Conservation (phyloP, 2,888 invertebrate genomes). For the Mythimna vitellina region DNA sequence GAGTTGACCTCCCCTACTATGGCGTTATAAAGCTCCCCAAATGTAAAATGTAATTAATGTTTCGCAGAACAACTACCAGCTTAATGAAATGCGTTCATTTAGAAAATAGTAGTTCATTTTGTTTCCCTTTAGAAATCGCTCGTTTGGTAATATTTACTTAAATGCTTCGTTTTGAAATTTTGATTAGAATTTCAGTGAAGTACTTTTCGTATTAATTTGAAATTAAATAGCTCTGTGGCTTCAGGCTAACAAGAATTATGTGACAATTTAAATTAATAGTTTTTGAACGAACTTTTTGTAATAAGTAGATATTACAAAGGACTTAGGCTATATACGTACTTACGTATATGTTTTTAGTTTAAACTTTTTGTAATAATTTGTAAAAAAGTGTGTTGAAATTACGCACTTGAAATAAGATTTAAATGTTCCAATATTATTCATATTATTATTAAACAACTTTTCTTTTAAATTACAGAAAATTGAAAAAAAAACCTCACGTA, state of each 20-base stretch:
- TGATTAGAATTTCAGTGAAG: slow-evolving; percentile 7
- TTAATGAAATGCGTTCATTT: slow-evolving; percentile 35
- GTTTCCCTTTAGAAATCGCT: slow-evolving; percentile 5
- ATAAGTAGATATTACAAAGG: background rate
- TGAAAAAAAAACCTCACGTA: no score
- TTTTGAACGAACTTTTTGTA: background rate
- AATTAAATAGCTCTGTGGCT: background rate
- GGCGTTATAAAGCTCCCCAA: background rate
- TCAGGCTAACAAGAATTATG: background rate
- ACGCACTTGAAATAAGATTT: no score
- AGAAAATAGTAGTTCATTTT: slow-evolving; percentile 29
- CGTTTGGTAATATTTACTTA: slow-evolving; percentile 9
- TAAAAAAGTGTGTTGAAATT: no score
- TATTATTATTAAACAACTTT: no score
- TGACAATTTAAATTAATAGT: background rate
- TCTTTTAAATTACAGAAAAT: no score
- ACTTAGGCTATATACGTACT: background rate
- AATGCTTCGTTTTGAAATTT: slow-evolving; percentile 4
- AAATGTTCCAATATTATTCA: no score
- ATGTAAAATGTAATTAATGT: slow-evolving; percentile 51
- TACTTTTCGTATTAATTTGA: background rate
- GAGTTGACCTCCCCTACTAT: no score
- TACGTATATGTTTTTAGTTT: no score
- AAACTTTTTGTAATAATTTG: no score
- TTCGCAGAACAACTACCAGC: slow-evolving; percentile 16